Evolutionary conservation across 2,797 vertebrate species (phyloP).

Genomic region (Bryconaethiops microstoma): DNA sequence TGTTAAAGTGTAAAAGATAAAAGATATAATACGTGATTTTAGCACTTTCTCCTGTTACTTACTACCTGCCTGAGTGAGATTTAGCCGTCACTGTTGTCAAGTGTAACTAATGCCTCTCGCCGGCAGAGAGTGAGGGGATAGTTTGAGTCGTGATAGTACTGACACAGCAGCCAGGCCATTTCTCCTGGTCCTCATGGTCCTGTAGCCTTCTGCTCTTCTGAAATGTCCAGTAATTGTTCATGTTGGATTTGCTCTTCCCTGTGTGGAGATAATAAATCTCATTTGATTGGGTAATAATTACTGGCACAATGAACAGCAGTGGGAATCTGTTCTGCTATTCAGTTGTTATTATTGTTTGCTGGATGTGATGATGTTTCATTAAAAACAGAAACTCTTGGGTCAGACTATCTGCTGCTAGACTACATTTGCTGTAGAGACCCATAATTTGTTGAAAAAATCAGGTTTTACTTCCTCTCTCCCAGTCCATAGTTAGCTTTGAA

Average conservation of each 20-base stretch:
- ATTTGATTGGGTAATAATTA: neutral
- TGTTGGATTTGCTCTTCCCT: neutral
- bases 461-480: neutral
- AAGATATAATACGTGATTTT: neutral
- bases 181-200: neutral
- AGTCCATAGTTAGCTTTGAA: constrained; percentile 29
- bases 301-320: neutral
- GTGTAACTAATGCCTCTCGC: neutral
- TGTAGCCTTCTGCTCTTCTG: neutral
- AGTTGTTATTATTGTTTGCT: neutral
- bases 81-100: neutral
- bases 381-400: too few species aligned
- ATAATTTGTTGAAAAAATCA: neutral
- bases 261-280: neutral
- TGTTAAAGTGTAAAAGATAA: neutral
- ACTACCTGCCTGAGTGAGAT: neutral
- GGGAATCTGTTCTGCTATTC: neutral
- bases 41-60: neutral
- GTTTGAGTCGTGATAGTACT: neutral
- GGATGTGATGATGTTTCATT: too few species aligned
- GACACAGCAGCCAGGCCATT: neutral
- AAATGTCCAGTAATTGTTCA: neutral
- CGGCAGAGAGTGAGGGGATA: neutral
- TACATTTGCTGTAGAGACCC: neutral
- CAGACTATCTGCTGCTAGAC: neutral